These are phyloP conservation scores for Cryptoblepharus egeriae DNA, from an alignment of 2,797 vertebrate species.

Conservation along the genomic window DNA sequence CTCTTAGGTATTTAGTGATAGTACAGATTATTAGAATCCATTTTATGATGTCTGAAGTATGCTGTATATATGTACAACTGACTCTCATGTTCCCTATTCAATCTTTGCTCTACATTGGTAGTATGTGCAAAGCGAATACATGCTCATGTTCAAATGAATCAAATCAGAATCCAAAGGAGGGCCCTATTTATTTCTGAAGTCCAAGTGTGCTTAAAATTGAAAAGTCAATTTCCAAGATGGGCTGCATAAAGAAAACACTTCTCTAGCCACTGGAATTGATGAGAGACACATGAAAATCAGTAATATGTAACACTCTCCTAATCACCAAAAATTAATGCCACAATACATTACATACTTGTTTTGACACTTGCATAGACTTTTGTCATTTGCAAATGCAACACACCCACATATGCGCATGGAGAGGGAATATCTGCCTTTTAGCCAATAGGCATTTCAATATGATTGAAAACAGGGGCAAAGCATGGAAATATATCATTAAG, in stretches of 20 bases:
- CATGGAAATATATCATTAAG: slow-evolving; percentile 42
- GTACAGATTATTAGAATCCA: neutral
- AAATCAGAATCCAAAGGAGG: slow-evolving; percentile 62
- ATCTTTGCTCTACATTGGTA: slow-evolving; percentile 41
- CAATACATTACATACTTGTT: slow-evolving; percentile 53
- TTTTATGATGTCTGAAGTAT: neutral
- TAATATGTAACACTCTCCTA: slow-evolving; percentile 72
- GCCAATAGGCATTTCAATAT: neutral
- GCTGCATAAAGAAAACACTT: slow-evolving; percentile 69
- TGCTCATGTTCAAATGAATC: slow-evolving; percentile 50
- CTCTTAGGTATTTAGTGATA: neutral
- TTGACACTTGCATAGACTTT: slow-evolving; percentile 56
- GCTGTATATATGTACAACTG: slow-evolving; percentile 51
- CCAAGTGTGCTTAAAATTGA: slow-evolving; percentile 64
- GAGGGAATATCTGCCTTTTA: neutral
- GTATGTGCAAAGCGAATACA: slow-evolving; percentile 52
- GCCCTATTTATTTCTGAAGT: slow-evolving; percentile 61
- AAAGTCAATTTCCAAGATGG: slow-evolving; percentile 66
- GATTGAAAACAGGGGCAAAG: slow-evolving; percentile 17
- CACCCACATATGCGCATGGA: no score
- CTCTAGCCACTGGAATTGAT: slow-evolving; percentile 69
- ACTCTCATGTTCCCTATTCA: slow-evolving; percentile 48
- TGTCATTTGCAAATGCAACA: neutral
- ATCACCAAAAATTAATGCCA: slow-evolving; percentile 58
- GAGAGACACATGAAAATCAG: slow-evolving; percentile 73